phyloP scores from a whole-genome alignment of 1,140 invertebrate genomes.

The Procambarus virginalis region DNA sequence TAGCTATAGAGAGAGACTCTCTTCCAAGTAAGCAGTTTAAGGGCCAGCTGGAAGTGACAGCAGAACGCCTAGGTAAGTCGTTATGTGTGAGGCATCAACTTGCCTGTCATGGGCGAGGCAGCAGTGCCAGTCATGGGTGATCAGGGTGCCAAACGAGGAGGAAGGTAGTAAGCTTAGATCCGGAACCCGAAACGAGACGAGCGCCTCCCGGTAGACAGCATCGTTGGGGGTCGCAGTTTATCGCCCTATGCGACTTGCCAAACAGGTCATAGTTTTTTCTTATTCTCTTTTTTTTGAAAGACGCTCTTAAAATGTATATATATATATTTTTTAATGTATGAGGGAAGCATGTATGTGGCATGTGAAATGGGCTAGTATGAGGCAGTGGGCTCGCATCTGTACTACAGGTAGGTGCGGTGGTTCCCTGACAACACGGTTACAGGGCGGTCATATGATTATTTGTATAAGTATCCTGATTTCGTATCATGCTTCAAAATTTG shows the following conservation, averaged over 20 bases:
- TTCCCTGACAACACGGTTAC: slow-evolving; percentile 6
- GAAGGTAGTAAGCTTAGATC: slow-evolving; percentile 44
- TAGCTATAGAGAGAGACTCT: too few species aligned
- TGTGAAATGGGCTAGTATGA: slow-evolving; percentile 27
- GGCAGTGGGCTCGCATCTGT: slow-evolving; percentile 41
- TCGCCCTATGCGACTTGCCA: slow-evolving; percentile 8
- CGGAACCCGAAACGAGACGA: background rate
- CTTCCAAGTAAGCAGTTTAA: too few species aligned
- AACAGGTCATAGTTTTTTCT: background rate
- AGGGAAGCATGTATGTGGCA: slow-evolving; percentile 56
- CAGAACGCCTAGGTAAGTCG: too few species aligned
- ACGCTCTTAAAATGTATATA: slow-evolving; percentile 16
- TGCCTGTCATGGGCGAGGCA: background rate
- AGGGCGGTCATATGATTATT: slow-evolving; percentile 13
- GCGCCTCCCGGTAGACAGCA: background rate
- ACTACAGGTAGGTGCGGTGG: slow-evolving; percentile 48
- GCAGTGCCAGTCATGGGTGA: slow-evolving; percentile 10
- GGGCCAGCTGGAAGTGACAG: too few species aligned
- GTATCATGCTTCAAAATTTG: background rate
- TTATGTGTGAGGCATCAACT: background rate
- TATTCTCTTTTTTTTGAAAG: slow-evolving; percentile 32
- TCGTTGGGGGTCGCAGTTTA: background rate
- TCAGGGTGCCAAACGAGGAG: slow-evolving; percentile 53
- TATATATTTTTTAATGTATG: slow-evolving; percentile 20
- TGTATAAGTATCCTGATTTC: background rate